These are phyloP conservation scores for Meandrusa payeni DNA, from an alignment of 2,888 invertebrate species.

Conservation along the genomic window DNA sequence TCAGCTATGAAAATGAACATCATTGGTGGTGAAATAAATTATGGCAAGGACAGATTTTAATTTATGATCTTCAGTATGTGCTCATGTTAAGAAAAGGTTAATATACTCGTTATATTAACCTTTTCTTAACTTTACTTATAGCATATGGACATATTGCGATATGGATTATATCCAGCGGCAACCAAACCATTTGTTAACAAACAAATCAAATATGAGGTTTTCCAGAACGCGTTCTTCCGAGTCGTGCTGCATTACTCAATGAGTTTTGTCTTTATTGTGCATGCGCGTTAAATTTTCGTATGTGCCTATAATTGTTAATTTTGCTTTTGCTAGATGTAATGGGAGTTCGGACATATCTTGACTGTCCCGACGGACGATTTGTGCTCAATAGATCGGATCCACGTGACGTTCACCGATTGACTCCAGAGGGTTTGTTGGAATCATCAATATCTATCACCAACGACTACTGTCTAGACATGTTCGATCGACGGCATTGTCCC, in stretches of 20 bases:
- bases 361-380: constrained; percentile 48
- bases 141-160: too few relatives aligned
- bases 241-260: background rate
- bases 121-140: too few relatives aligned
- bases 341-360: constrained; percentile 49
- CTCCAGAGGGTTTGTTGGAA: constrained; percentile 42
- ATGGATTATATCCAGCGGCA: too few relatives aligned
- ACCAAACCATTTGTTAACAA: background rate
- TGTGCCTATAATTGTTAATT: too few relatives aligned
- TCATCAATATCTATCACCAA: constrained; percentile 38
- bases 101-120: too few relatives aligned
- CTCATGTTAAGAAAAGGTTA: too few relatives aligned
- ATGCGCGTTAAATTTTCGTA: too few relatives aligned
- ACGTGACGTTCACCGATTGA: constrained; percentile 48
- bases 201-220: constrained; percentile 5
- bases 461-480: constrained; percentile 66
- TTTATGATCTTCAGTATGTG: too few relatives aligned
- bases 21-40: too few relatives aligned
- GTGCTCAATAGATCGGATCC: constrained; percentile 46
- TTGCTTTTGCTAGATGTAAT: constrained; percentile 46
- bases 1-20: too few relatives aligned
- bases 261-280: too few relatives aligned
- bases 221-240: constrained; percentile 4
- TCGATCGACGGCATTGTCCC: constrained; percentile 55
- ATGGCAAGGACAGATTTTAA: too few relatives aligned